These are phyloP conservation scores for Zaprionus africanus DNA, from an alignment of 1,140 invertebrate genomes.

Conservation along the genomic window DNA sequence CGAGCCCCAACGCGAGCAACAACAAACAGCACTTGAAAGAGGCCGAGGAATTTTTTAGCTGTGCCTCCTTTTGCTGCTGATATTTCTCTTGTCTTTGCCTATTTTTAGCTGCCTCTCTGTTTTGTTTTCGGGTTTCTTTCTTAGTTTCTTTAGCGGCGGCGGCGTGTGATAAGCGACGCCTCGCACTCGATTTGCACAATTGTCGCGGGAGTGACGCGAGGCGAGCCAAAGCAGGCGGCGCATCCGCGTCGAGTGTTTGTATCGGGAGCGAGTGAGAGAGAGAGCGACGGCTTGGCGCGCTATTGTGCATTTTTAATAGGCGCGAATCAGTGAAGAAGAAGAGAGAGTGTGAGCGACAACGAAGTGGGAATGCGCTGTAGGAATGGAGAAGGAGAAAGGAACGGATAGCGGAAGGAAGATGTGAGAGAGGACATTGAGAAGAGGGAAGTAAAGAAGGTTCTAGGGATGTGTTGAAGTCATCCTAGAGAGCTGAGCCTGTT, in stretches of 20 bases:
- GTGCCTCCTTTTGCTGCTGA: constrained; percentile 1
- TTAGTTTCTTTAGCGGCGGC: background rate
- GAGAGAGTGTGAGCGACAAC: background rate
- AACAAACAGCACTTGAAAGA: constrained; percentile 16
- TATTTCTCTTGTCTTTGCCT: constrained; percentile 24
- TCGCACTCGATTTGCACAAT: background rate
- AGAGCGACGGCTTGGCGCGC: constrained; percentile 7
- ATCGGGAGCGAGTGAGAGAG: too few relatives aligned
- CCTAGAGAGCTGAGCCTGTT: too few relatives aligned
- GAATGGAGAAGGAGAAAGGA: background rate
- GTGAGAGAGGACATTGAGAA: too few relatives aligned
- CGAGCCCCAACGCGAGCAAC: constrained; percentile 6
- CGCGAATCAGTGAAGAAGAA: constrained; percentile 20
- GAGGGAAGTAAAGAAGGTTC: background rate
- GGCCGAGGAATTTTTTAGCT: constrained; percentile 4
- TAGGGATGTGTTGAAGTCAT: too few relatives aligned
- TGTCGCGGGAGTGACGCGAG: background rate
- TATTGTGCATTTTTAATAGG: constrained; percentile 48
- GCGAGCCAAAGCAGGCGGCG: constrained; percentile 7
- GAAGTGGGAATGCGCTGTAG: constrained; percentile 13
- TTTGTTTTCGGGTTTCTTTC: constrained; percentile 12
- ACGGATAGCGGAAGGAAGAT: background rate
- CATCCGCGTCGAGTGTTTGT: constrained; percentile 24
- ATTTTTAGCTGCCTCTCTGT: constrained; percentile 30
- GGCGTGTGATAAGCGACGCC: background rate